These are phyloP conservation scores for Venturia canescens DNA, from an alignment of 1,140 invertebrate species.

Conservation along the genomic window DNA sequence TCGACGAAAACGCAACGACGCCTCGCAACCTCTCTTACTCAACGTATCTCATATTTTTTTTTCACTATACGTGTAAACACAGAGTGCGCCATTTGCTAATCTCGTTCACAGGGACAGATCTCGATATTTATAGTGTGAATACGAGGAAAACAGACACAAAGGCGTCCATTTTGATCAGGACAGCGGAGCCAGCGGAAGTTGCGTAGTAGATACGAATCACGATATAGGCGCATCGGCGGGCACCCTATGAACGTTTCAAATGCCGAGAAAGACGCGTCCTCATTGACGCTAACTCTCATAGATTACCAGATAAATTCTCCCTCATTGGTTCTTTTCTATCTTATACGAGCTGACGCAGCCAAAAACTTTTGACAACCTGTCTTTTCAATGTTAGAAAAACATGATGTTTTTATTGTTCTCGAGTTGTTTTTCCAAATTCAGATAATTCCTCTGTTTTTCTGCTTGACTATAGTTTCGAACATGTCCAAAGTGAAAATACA, in stretches of 20 bases:
- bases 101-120: conserved; percentile 53
- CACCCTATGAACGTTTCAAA: conserved; percentile 20
- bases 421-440: too few relatives aligned
- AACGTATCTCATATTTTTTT: conserved; percentile 30
- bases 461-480: too few relatives aligned
- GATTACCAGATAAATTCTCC: background rate
- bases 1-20: background rate
- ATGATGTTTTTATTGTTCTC: background rate
- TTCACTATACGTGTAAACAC: conserved; percentile 62
- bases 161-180: conserved; percentile 77
- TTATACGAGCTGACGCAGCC: background rate
- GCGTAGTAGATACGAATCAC: conserved; percentile 70
- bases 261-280: conserved; percentile 26
- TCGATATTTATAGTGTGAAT: conserved; percentile 72
- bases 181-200: conserved; percentile 72
- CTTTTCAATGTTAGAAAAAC: background rate
- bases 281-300: background rate
- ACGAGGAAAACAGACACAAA: conserved; percentile 77
- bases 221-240: conserved; percentile 63
- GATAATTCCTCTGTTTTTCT: too few relatives aligned
- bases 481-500: too few relatives aligned
- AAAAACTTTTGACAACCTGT: background rate
- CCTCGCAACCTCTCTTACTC: background rate
- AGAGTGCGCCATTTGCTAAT: conserved; percentile 53
- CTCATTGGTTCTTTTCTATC: conserved; percentile 1